Evolutionary conservation across 2,888 invertebrate species (phyloP), one percentile per base, ranked within the genome.

Genomic region (Sarcophaga caerulescens): DNA sequence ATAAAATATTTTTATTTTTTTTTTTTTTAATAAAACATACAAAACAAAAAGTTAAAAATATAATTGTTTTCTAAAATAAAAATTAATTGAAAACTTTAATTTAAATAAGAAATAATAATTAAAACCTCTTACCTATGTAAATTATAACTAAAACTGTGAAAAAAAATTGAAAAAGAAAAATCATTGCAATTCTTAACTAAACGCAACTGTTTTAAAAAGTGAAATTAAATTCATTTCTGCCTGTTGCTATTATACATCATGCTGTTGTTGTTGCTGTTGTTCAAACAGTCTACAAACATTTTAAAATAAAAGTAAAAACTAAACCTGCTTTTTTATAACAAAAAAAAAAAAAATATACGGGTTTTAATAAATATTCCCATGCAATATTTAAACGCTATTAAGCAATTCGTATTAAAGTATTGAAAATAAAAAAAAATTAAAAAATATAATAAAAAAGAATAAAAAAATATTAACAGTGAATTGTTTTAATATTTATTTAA

Each of bases 191-290:
- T 52, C 52, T 52, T 52, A 14, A 14, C 47, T 47, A 52, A 52
- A 52, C 52, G 52, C 52, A 52, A 52, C 52, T 52, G 52, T 17
- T 52, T 52, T 52, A 14, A 17, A 52, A 52, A 52, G 52, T 52
- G 52, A 52, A 52, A 52, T 52, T 52, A 14, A 52, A 14, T 12
- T 14, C 5, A 52, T 52, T 52, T 52, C 14, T 52, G 17, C 10
- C 80, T 57, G 57, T 70, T 70, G 25, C 65, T 71, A 47, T 70
- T 78, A 65, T 35, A 35, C 35, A 35, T 35, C 8, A 35, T 8
- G 35, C 65, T 66, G 17, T 63, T 70, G 52, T 35, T n/a, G 70
- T 47, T 62, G 47, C 77, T 71, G 70, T 11, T 19, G 8, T 52
- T 52, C 4, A 1, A 52, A 52, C 52, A 4, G 52, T 52, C 52